Evolutionary conservation across 2,888 invertebrate genomes (phyloP).

Genomic region (Lepidocyrtinus sp.): DNA sequence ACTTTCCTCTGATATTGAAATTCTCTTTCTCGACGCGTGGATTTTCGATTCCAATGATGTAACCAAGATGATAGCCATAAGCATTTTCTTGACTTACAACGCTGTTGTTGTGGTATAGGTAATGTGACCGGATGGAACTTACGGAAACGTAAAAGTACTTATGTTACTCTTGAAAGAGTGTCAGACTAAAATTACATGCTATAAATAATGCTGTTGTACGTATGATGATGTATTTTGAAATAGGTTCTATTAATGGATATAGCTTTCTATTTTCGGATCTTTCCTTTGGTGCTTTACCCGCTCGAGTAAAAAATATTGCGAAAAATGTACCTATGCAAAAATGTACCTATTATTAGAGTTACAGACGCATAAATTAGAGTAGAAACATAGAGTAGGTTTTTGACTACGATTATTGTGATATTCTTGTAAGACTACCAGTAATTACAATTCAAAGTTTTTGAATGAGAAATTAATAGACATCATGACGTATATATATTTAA

Average conservation of each 20-base stretch:
- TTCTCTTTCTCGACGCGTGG: constrained; percentile 3
- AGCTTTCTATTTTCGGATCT: constrained; percentile 10
- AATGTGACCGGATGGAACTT: constrained; percentile 5
- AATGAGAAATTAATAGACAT: background rate
- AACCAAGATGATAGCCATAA: background rate
- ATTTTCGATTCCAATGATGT: background rate
- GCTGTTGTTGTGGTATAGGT: background rate
- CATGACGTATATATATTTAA: background rate
- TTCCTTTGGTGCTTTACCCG: background rate
- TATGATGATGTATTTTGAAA: constrained; percentile 14
- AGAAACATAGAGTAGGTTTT: background rate
- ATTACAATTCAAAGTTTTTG: background rate
- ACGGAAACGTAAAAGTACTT: constrained; percentile 9
- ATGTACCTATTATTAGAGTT: too few relatives aligned
- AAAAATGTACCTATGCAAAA: too few relatives aligned
- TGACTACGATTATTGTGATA: background rate
- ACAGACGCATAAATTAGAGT: too few relatives aligned
- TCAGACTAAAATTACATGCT: background rate
- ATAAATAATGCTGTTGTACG: constrained; percentile 15
- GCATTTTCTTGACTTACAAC: constrained; percentile 9
- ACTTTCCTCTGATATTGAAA: too few relatives aligned
- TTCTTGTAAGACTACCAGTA: background rate
- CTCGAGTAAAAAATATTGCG: background rate
- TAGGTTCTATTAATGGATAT: background rate
- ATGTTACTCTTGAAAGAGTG: background rate